Evolutionary conservation across 2,888 invertebrate species (phyloP), one percentile per base, ranked within the genome.

Genomic region (Sminthurides aquaticus): DNA sequence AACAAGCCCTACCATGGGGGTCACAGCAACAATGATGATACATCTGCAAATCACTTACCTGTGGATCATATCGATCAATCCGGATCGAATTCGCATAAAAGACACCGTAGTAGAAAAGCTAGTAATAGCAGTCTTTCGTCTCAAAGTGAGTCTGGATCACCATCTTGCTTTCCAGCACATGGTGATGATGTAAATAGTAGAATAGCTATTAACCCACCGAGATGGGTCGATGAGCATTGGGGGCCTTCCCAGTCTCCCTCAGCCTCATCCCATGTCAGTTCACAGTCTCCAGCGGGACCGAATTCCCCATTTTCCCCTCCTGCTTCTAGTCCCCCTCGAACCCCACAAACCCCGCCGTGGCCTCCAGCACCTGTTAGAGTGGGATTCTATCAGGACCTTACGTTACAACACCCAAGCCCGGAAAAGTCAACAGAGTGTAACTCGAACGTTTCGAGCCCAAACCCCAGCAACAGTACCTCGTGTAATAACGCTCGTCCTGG

Each of bases 301-400:
- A 73, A 73, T 59, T 73, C 73, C 8, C 74, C 74, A 0, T 74
- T 72, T 34, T 74, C 74, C 18, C 74, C 74, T 1, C 71, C 69
- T 2, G 70, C 71, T 26, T 67, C 69, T 27, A 73, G 71, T 60
- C 72, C 90, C 0, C 89, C 90, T 0, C 82, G 87, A 69, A 69
- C 71, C 1, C 74, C 74, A 2, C 73, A 70, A 56, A 71, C 73
- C n/a, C 82, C 87, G 3, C 80, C 84, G 0, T 86, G 88, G 76
- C 86, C 88, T 0, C 83, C 86, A 18, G 90, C 90, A 0, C 87
- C 90, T 2, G 87, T 91, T 3, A 83, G 91, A 72, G 91, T 90
- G 43, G 91, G 91, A 2, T 92, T 92, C 78, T 91, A 92, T 79
- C 91, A 92, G 78, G 91, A 91, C 74, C 68, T 70, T 18, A 88